Evolutionary conservation across 2,113 vertebrate genomes (phyloP).

Genomic region (Aplodontia rufa): DNA sequence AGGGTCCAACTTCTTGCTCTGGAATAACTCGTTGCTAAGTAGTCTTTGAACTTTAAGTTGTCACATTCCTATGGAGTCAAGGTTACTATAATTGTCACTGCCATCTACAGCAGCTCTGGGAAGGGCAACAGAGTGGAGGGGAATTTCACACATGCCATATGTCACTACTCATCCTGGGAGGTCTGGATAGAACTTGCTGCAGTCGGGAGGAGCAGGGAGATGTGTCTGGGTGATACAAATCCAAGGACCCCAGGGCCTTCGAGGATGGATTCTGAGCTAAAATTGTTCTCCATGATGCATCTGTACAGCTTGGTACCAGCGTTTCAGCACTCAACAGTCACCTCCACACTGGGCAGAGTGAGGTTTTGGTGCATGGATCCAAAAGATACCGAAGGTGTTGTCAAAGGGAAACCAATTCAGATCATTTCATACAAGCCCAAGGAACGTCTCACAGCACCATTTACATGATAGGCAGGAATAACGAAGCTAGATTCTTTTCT

Average conservation of each 20-base stretch:
- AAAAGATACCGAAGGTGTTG: constrained; percentile 63
- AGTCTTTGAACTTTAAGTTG: constrained; percentile 41
- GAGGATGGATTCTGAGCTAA: constrained; percentile 41
- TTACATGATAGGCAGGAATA: not conserved
- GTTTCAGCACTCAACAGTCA: constrained; percentile 56
- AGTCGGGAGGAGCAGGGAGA: not conserved
- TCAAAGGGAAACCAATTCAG: constrained; percentile 35
- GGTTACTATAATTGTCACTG: constrained; percentile 55
- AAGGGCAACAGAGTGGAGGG: constrained; percentile 27
- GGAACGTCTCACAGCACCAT: not conserved
- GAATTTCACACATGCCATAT: constrained; percentile 71
- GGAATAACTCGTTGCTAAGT: not conserved
- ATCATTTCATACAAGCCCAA: not conserved
- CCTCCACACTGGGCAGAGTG: not conserved
- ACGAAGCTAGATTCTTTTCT: not conserved
- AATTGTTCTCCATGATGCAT: constrained; percentile 38
- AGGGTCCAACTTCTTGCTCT: not conserved
- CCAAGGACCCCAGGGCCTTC: not conserved
- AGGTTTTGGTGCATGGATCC: constrained; percentile 7
- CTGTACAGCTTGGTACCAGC: not conserved
- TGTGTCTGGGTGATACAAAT: not conserved
- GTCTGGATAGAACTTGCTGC: constrained; percentile 17
- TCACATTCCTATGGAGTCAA: constrained; percentile 70
- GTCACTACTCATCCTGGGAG: not conserved
- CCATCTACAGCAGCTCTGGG: constrained; percentile 24